Percentiles rank a stretch among this genome's conserved stretches.
Evolutionary conservation across 92 coral and sea anemone genomes (phyloP).

Genomic region (Phymanthus crucifer): DNA sequence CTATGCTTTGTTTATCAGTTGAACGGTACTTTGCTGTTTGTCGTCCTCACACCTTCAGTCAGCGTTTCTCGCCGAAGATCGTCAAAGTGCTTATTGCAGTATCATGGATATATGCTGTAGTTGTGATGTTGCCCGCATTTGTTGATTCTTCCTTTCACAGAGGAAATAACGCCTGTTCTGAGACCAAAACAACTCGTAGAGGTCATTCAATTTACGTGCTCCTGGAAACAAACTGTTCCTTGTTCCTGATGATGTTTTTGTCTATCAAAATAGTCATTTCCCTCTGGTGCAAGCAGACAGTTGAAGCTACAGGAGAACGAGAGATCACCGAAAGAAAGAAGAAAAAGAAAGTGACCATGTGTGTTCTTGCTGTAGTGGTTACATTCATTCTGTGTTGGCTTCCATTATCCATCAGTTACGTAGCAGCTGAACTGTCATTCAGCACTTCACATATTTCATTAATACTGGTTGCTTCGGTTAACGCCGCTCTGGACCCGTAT

Average conservation of each 20-base stretch:
- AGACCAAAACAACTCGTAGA: neutral
- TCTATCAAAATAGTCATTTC: constrained; percentile 2
- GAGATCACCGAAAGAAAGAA: constrained; percentile 26
- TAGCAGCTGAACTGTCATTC: neutral
- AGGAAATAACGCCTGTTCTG: too few relatives aligned
- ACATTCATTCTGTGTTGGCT: neutral
- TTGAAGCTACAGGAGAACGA: too few relatives aligned
- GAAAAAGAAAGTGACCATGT: constrained; percentile 16
- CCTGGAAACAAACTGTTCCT: neutral
- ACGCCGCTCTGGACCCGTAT: too few relatives aligned
- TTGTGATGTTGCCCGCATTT: neutral
- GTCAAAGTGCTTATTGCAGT: too few relatives aligned
- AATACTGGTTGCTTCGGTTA: too few relatives aligned
- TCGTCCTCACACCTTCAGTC: too few relatives aligned
- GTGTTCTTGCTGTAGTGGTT: neutral
- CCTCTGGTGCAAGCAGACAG: constrained; percentile 29
- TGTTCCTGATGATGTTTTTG: neutral
- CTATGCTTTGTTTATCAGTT: too few relatives aligned
- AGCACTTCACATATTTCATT: too few relatives aligned
- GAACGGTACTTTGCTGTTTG: too few relatives aligned
- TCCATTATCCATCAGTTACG: neutral
- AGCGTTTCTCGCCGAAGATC: too few relatives aligned
- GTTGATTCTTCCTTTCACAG: neutral
- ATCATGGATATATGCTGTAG: neutral
- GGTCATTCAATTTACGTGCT: too few relatives aligned